These are phyloP conservation scores for Setipinna tenuifilis DNA, from an alignment of 2,797 vertebrate species.

Conservation along the genomic window DNA sequence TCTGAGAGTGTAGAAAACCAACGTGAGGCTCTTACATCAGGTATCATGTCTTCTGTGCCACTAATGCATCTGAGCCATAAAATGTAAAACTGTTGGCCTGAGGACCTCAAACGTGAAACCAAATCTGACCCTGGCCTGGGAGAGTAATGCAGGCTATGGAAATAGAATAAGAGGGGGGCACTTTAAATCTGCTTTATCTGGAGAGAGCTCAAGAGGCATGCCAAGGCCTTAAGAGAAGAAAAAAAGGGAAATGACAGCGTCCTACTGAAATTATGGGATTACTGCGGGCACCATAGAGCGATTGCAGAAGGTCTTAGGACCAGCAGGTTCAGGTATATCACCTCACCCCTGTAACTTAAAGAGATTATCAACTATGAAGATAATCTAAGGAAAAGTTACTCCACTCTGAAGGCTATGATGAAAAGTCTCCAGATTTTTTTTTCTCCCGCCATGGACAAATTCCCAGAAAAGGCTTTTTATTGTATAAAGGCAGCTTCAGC, in stretches of 20 bases:
- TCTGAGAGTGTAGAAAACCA: neutral
- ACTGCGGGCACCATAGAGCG: slow-evolving; percentile 59
- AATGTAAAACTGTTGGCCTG: neutral
- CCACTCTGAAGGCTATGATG: slow-evolving; percentile 60
- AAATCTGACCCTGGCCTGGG: neutral
- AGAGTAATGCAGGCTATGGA: slow-evolving; percentile 59
- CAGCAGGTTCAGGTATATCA: slow-evolving; percentile 70
- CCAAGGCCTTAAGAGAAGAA: slow-evolving; percentile 43
- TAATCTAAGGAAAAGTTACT: slow-evolving; percentile 79
- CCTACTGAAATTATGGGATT: slow-evolving; percentile 72
- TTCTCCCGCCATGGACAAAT: slow-evolving; percentile 67
- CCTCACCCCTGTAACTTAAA: slow-evolving; percentile 75
- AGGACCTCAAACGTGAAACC: neutral
- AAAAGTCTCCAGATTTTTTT: slow-evolving; percentile 66
- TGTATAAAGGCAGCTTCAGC: slow-evolving; percentile 70
- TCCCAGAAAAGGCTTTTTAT: slow-evolving; percentile 85
- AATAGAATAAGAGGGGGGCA: slow-evolving; percentile 63
- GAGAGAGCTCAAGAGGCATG: slow-evolving; percentile 29
- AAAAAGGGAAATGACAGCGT: slow-evolving; percentile 52
- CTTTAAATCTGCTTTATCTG: slow-evolving; percentile 62
- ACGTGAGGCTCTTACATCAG: neutral
- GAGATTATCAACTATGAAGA: slow-evolving; percentile 82
- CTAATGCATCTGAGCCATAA: neutral
- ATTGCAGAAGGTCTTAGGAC: slow-evolving; percentile 63
- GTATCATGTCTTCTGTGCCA: neutral